A percentile compares a stretch with the other conserved stretches of the same genome.
Evolutionary conservation across 2,797 vertebrate species (phyloP).

Genomic region (Aplochiton taeniatus): DNA sequence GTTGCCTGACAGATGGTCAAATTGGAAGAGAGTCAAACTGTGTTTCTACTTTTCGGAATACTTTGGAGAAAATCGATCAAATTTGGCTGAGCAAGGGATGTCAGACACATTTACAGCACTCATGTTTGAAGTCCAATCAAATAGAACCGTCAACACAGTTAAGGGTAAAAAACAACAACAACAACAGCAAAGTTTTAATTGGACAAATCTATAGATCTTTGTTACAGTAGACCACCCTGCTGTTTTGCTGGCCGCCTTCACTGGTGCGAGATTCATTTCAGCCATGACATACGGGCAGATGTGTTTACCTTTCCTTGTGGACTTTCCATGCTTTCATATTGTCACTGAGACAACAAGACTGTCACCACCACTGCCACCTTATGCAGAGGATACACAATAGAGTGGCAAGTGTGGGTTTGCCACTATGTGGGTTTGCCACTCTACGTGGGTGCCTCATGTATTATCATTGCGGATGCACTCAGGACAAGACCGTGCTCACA

Average conservation of each 20-base stretch:
- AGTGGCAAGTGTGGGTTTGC: conserved; percentile 46
- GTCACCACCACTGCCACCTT: conserved; percentile 25
- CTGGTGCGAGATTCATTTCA: conserved; percentile 18
- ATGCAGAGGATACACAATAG: conserved; percentile 8
- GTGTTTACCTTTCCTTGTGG: conserved; percentile 59
- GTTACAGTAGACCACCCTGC: conserved; percentile 6
- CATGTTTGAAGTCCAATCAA: no score
- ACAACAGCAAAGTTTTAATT: no score
- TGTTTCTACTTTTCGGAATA: conserved; percentile 1
- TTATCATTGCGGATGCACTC: conserved; percentile 34
- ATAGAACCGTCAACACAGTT: no score
- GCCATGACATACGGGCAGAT: conserved; percentile 40
- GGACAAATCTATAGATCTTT: no score
- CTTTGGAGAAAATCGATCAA: conserved; percentile 2
- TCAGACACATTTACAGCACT: background rate
- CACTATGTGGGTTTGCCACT: no score
- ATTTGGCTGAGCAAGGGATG: conserved; percentile 9
- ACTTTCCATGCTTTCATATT: conserved; percentile 37
- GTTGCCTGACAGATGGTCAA: conserved; percentile 25
- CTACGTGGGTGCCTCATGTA: conserved; percentile 40
- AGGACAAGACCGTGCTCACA: background rate
- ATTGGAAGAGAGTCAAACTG: conserved; percentile 25
- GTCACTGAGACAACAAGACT: conserved; percentile 34
- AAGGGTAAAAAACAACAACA: no score
- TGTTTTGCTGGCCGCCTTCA: conserved; percentile 32